Percentiles rank a stretch among this genome's conserved stretches.
phyloP scores from a whole-genome alignment of 2,113 vertebrate species.

The Hylia prasina region DNA sequence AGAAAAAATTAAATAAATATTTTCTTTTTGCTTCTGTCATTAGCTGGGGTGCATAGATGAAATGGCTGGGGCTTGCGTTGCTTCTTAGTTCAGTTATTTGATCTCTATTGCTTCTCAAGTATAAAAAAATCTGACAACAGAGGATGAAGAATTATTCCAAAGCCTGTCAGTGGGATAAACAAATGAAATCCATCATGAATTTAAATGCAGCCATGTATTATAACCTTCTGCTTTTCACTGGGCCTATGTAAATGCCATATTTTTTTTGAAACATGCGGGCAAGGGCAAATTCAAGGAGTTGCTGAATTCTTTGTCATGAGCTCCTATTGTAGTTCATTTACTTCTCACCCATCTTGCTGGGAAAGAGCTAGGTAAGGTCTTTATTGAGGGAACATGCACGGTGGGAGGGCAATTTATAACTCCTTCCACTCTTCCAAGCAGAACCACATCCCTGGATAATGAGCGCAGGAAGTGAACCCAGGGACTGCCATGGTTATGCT shows the following conservation, averaged over 20 bases:
- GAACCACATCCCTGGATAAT: neutral
- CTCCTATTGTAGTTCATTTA: neutral
- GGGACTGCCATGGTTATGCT: neutral
- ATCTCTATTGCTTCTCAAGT: constrained; percentile 34
- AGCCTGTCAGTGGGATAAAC: neutral
- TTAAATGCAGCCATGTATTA: constrained; percentile 15
- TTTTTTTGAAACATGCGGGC: neutral
- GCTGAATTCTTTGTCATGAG: neutral
- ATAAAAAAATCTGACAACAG: constrained; percentile 15
- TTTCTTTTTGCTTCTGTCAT: neutral
- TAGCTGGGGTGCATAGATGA: neutral
- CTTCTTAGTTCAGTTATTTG: constrained; percentile 59
- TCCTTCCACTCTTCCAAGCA: neutral
- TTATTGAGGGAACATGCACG: neutral
- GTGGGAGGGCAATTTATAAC: neutral
- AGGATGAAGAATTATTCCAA: constrained; percentile 23
- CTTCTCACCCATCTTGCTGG: neutral
- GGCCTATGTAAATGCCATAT: neutral
- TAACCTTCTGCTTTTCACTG: neutral
- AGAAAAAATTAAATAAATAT: constrained; percentile 39
- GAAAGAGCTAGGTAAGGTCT: neutral
- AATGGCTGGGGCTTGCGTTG: constrained; percentile 37
- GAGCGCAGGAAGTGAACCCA: neutral
- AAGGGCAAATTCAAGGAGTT: neutral
- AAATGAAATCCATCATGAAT: constrained; percentile 20